Evolutionary conservation across 2,888 invertebrate species (phyloP).

Genomic region (Argyra leucocephala): DNA sequence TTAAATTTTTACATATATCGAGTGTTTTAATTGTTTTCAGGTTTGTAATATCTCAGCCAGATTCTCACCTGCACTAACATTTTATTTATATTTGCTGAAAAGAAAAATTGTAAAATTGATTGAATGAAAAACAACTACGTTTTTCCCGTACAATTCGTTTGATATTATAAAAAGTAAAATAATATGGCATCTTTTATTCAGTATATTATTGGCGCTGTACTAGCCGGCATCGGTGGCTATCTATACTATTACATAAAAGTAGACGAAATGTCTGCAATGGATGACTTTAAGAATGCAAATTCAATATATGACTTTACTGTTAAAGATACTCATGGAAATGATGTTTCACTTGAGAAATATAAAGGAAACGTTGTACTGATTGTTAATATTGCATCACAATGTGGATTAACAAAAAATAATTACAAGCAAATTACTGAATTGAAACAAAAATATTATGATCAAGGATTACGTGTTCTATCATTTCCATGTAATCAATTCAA

Average conservation of each 20-base stretch:
- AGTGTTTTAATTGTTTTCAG: too few species aligned
- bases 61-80: too few species aligned
- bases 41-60: too few species aligned
- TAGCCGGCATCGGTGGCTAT: constrained; percentile 36
- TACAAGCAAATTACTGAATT: constrained; percentile 67
- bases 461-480: constrained; percentile 58
- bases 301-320: constrained; percentile 69
- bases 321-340: constrained; percentile 63
- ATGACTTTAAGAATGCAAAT: constrained; percentile 34
- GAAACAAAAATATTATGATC: constrained; percentile 56
- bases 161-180: not conserved
- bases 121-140: not conserved
- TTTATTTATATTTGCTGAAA: too few species aligned
- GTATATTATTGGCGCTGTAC: constrained; percentile 35
- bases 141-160: not conserved
- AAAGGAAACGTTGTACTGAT: constrained; percentile 67
- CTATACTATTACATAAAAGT: constrained; percentile 37
- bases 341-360: constrained; percentile 56
- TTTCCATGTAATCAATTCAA: constrained; percentile 82
- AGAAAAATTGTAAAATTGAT: too few species aligned
- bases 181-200: constrained; percentile 29
- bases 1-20: too few species aligned
- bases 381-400: constrained; percentile 79
- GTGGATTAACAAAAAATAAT: constrained; percentile 67
- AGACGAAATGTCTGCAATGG: constrained; percentile 34